Base-by-base conservation (phyloP, 2,797 vertebrate species). In the Okamejei kenojei region DNA sequence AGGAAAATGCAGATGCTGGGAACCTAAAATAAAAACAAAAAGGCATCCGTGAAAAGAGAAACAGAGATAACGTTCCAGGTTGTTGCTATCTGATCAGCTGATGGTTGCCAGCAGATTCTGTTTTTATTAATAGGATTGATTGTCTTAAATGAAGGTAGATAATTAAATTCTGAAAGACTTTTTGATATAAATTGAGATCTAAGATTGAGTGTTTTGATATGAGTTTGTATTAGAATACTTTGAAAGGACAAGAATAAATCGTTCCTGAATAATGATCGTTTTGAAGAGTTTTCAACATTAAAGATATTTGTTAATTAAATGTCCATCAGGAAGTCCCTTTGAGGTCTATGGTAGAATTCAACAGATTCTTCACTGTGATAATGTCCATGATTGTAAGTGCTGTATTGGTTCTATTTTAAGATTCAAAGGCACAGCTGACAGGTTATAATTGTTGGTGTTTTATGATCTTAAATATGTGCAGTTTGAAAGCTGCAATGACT, bases 311-410 rank as follows among this genome's bases (percentile, higher is more conserved):
- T 92, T 92, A 76, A 92, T 92, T 92, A 92, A 92, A 73, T 74
- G 90, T 76, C 90, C 38, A 92, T 92, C 71, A 92, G 90, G 38
- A 92, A 92, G 68, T 73, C 76, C 90, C 90, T 92, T 73, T 92
- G 90, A 92, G 68, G 90, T 92, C 23, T 76, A 58, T 7, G 54
- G 73, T 35, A 91, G 19, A 71, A 92, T 58, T 74, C 54, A 92
- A 92, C 29, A 58, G 71, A 92, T 74, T 54, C 29, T 63, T 68
- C 32, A 68, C 73, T 45, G 74, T 92, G 17, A 92, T 35, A 92
- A 45, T 10, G 45, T 76, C 38, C 76, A 1, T 26, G 26, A 10
- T 74, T 26, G 13, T 74, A 45, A 45, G 71, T 74, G 73, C 71
- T 86, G n/a, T 1, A 29, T 45, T 91, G 45, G 68, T 74, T 74